These are phyloP conservation scores for Taxidea taxus DNA, from an alignment of 2,113 vertebrate species.

Conservation along the genomic window DNA sequence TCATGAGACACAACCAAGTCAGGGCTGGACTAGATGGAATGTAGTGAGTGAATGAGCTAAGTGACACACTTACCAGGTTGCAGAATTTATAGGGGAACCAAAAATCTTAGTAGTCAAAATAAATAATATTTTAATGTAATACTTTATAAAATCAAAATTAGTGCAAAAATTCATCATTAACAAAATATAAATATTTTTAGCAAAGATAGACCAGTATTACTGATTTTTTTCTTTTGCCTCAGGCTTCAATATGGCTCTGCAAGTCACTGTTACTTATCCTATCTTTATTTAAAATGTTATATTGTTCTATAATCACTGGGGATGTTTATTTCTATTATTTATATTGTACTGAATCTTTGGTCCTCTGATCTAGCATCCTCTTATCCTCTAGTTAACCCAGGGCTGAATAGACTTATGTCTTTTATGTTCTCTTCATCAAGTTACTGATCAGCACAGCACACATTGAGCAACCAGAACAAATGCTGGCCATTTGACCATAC, in stretches of 20 bases:
- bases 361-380: not conserved
- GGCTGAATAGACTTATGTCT: not conserved
- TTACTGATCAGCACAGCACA: conserved; percentile 1
- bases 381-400: conserved; percentile 2
- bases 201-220: not conserved
- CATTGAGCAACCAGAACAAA: not conserved
- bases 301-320: not conserved
- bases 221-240: not conserved
- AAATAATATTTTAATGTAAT: not conserved
- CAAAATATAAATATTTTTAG: conserved; percentile 20
- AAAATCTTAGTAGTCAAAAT: conserved; percentile 20
- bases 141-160: not conserved
- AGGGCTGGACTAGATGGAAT: not conserved
- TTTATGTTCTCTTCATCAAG: conserved; percentile 13
- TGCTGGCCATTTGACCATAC: not conserved
- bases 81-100: not conserved
- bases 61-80: not conserved
- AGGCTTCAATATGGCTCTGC: not conserved
- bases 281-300: conserved; percentile 21
- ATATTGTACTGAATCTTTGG: not conserved
- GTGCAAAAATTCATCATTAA: not conserved
- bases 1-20: conserved; percentile 7
- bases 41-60: not conserved
- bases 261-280: not conserved
- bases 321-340: conserved; percentile 17